Conservation (phyloP, 2,888 invertebrate genomes). For the Lapara coniferarum region DNA sequence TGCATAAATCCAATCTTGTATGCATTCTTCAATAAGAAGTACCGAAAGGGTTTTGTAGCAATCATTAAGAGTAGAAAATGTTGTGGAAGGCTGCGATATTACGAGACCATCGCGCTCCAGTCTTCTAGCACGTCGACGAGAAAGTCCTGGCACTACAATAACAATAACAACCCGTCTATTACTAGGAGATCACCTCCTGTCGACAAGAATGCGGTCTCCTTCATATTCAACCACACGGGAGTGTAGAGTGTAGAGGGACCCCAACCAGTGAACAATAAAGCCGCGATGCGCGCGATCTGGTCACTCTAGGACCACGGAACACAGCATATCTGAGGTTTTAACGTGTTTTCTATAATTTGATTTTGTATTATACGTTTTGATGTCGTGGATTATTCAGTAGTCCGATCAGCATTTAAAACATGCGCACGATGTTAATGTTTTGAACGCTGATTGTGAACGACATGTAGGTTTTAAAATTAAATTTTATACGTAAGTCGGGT, state of each 20-base stretch:
- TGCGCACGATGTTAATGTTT: conserved; percentile 42
- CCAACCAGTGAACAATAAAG: conserved; percentile 32
- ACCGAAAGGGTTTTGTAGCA: conserved; percentile 93
- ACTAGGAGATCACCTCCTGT: conserved; percentile 81
- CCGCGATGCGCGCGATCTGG: conserved; percentile 47
- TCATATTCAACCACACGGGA: conserved; percentile 89
- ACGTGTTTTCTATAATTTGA: conserved; percentile 15
- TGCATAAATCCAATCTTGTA: conserved; percentile 98
- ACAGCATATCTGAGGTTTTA: conserved; percentile 62
- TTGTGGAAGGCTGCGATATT: conserved; percentile 92
- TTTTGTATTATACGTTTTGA: conserved; percentile 10
- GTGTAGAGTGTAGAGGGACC: conserved; percentile 73
- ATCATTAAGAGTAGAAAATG: conserved; percentile 93
- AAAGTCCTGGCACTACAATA: conserved; percentile 93
- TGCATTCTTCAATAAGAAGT: conserved; percentile 97
- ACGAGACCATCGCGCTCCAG: conserved; percentile 93
- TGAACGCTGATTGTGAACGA: conserved; percentile 37
- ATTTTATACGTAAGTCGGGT: conserved; percentile 71
- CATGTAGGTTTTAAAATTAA: conserved; percentile 50
- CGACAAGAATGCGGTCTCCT: conserved; percentile 79
- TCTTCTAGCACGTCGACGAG: conserved; percentile 93
- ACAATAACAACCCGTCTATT: conserved; percentile 85
- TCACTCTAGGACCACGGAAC: conserved; percentile 46
- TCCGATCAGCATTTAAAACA: conserved; percentile 12
- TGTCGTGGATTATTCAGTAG: conserved; percentile 17